Conservation (phyloP, 2,113 vertebrate species). For the Grallaria varia region DNA sequence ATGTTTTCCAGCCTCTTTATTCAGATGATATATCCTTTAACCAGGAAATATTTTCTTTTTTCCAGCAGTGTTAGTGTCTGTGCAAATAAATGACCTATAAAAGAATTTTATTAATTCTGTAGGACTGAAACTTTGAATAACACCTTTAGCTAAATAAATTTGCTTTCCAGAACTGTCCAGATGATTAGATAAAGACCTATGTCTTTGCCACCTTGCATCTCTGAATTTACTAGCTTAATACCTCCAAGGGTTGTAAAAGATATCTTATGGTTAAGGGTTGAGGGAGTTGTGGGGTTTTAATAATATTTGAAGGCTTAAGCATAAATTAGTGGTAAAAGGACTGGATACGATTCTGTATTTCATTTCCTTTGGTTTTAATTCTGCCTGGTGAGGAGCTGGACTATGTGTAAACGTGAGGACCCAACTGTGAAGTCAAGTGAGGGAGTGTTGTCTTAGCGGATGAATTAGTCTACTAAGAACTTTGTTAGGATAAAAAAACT, state of each 20-base stretch:
- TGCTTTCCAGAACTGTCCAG: not conserved
- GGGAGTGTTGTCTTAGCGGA: not conserved
- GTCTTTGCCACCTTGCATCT: not conserved
- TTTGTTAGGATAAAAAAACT: not conserved
- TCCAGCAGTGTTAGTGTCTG: not conserved
- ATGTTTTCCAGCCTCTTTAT: not conserved
- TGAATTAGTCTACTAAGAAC: not conserved
- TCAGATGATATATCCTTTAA: not conserved
- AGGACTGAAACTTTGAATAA: not conserved
- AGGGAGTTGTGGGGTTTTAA: not conserved
- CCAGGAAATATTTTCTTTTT: not conserved
- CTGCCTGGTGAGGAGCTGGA: not conserved
- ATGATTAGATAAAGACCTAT: not conserved
- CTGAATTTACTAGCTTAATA: not conserved
- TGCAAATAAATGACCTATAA: slow-evolving; percentile 39
- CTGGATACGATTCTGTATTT: not conserved
- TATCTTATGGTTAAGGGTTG: not conserved
- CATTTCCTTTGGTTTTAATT: not conserved
- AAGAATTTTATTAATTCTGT: slow-evolving; percentile 39
- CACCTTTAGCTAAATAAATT: not conserved
- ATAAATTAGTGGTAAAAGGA: not conserved
- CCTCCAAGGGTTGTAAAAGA: not conserved
- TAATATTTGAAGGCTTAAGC: not conserved
- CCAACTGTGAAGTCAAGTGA: not conserved
- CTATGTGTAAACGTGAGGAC: not conserved